phyloP scores from a whole-genome alignment of 2,797 vertebrate genomes.

The Scarus forsteni region DNA sequence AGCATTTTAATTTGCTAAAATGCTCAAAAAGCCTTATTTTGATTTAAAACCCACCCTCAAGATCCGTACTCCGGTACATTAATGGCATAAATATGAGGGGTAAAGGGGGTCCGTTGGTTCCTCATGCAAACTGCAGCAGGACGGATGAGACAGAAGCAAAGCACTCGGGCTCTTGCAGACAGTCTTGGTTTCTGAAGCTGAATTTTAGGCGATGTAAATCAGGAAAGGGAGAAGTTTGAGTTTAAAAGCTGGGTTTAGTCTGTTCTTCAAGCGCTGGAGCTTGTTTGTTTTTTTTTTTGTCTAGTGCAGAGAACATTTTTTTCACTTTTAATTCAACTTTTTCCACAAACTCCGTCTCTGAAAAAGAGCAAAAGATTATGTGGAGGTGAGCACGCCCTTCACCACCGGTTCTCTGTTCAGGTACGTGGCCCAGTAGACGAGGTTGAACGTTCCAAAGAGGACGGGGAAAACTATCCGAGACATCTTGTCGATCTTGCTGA shows the following conservation, averaged over 20 bases:
- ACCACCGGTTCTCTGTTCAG: conserved; percentile 92
- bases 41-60: conserved; percentile 17
- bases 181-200: conserved; percentile 44
- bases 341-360: not conserved
- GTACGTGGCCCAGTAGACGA: conserved; percentile 96
- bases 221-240: conserved; percentile 55
- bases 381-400: conserved; percentile 87
- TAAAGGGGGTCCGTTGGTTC: conserved; percentile 31
- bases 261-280: conserved; percentile 57
- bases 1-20: conserved; percentile 9
- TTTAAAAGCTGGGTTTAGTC: conserved; percentile 56
- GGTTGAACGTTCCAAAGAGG: conserved; percentile 94
- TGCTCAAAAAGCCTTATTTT: not conserved
- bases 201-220: conserved; percentile 53
- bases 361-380: conserved; percentile 72
- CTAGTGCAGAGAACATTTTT: conserved; percentile 27
- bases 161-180: conserved; percentile 14
- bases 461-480: conserved; percentile 94
- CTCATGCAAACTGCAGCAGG: conserved; percentile 74
- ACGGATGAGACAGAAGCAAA: conserved; percentile 59
- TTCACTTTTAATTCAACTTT: conserved; percentile 6
- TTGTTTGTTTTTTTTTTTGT: conserved; percentile 31
- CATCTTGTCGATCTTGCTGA: conserved; percentile 97
- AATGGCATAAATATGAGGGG: no score
- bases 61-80: not conserved